phyloP scores from a whole-genome alignment of 2,113 vertebrate genomes.

The Fulmarus glacialis region DNA sequence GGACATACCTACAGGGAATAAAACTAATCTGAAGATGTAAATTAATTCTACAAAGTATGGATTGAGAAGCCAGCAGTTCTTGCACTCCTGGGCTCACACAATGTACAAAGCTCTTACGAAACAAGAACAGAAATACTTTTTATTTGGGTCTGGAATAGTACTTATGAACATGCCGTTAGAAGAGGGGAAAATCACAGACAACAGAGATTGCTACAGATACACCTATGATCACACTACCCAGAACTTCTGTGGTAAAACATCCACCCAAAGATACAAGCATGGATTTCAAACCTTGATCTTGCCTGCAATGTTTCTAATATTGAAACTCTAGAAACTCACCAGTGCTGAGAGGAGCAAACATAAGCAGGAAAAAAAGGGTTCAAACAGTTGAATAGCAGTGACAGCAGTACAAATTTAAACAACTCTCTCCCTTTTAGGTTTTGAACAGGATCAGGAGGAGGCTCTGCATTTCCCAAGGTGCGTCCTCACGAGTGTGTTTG shows the following conservation, averaged over 20 bases:
- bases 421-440: neutral
- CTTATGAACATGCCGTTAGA: neutral
- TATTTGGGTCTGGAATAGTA: neutral
- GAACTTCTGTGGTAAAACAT: neutral
- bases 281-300: neutral
- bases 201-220: neutral
- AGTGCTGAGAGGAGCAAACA: neutral
- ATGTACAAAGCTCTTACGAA: neutral
- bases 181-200: neutral
- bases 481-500: neutral
- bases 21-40: conserved; percentile 43
- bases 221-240: neutral
- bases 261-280: neutral
- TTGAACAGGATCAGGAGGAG: neutral
- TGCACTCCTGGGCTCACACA: neutral
- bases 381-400: neutral
- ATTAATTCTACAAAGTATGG: neutral
- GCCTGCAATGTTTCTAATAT: neutral
- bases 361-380: neutral
- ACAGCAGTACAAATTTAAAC: neutral
- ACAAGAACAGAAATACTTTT: neutral
- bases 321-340: neutral
- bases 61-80: neutral
- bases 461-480: neutral
- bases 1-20: conserved; percentile 47